phyloP scores from a whole-genome alignment of 1,140 invertebrate species.

The Cotesia vestalis region DNA sequence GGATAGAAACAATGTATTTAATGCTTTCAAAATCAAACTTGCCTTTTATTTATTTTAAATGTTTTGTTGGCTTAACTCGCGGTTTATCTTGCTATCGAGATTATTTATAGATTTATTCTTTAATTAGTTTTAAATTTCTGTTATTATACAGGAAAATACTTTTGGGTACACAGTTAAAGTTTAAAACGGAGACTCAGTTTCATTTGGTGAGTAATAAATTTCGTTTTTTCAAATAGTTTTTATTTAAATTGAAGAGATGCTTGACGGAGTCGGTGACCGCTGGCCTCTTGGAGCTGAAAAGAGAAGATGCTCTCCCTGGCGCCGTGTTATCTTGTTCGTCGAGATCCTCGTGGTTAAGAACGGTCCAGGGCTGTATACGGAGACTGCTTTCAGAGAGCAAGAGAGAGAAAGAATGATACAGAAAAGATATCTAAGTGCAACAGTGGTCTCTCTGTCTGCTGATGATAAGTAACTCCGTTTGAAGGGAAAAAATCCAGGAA shows the following conservation, averaged over 20 bases:
- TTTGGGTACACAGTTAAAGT: too few relatives aligned
- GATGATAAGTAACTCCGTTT: constrained; percentile 40
- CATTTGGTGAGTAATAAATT: background rate
- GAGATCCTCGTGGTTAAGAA: constrained; percentile 54
- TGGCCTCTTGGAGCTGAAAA: constrained; percentile 50
- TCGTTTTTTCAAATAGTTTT: constrained; percentile 25
- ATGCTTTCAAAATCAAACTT: background rate
- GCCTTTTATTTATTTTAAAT: too few relatives aligned
- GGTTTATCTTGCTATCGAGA: too few relatives aligned
- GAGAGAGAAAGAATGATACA: constrained; percentile 22
- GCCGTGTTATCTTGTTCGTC: constrained; percentile 62
- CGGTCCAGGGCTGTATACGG: constrained; percentile 21
- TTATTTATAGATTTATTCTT: too few relatives aligned
- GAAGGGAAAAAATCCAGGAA: constrained; percentile 55
- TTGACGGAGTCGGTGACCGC: constrained; percentile 57
- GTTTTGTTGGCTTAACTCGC: too few relatives aligned
- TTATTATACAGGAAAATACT: too few relatives aligned
- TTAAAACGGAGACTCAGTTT: too few relatives aligned
- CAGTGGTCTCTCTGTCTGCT: constrained; percentile 41
- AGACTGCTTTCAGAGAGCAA: constrained; percentile 24
- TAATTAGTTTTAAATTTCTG: too few relatives aligned
- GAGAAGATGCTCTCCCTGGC: constrained; percentile 52
- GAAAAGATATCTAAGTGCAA: constrained; percentile 43
- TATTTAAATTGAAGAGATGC: constrained; percentile 22
- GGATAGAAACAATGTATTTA: constrained; percentile 13